Conservation (phyloP, 2,888 invertebrate species). For the Iphiclides podalirius region DNA sequence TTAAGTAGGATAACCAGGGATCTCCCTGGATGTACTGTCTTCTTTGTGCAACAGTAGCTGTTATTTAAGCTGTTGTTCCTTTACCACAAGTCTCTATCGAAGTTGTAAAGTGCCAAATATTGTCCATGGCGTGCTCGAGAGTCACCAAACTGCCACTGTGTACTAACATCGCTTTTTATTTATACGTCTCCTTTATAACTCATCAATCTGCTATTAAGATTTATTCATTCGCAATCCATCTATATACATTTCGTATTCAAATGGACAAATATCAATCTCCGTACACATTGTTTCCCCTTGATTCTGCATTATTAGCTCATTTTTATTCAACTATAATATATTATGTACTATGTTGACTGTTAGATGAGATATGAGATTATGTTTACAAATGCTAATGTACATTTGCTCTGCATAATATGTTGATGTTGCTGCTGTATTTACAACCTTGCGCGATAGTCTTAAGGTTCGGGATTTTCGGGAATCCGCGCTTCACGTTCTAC, state of each 20-base stretch:
- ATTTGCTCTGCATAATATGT: neutral
- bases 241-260: slow-evolving; percentile 13
- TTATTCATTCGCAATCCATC: slow-evolving; percentile 12
- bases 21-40: too few species aligned
- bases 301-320: slow-evolving; percentile 12
- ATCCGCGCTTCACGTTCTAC: neutral
- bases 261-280: slow-evolving; percentile 19
- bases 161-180: too few species aligned
- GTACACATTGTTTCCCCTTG: slow-evolving; percentile 13
- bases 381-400: slow-evolving; percentile 17
- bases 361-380: slow-evolving; percentile 18
- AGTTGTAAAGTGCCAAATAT: too few species aligned
- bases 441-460: neutral
- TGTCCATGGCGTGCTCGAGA: too few species aligned
- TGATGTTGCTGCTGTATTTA: neutral
- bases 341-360: slow-evolving; percentile 10
- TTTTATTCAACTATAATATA: slow-evolving; percentile 20
- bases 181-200: neutral
- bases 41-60: too few species aligned
- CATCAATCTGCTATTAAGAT: slow-evolving; percentile 8
- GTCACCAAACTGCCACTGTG: too few species aligned
- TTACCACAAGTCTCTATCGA: too few species aligned
- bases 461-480: neutral
- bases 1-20: too few species aligned
- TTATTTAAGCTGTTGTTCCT: too few species aligned